Conservation (phyloP, 1,140 invertebrate species). For the Choristoneura fumiferana region DNA sequence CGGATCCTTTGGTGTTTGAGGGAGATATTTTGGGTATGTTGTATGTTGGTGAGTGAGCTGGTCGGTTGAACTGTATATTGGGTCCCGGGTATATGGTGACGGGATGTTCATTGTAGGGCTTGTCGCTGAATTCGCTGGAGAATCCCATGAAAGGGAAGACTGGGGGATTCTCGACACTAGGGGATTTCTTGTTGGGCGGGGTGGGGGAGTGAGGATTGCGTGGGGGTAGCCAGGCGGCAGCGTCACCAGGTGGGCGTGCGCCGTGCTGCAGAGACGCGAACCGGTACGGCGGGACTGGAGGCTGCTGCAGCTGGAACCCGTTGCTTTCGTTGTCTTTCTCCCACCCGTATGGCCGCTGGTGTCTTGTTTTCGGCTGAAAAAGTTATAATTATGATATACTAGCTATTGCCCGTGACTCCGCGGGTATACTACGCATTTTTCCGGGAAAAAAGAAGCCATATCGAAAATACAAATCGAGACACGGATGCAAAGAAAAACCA, state of each 20-base stretch:
- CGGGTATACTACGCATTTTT: too few relatives aligned
- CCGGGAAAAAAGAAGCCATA: too few relatives aligned
- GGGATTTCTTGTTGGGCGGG: constrained; percentile 58
- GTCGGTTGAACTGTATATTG: constrained; percentile 66
- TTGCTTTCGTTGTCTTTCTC: constrained; percentile 79
- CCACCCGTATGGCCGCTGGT: constrained; percentile 86
- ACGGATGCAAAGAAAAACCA: too few relatives aligned
- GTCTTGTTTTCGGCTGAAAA: constrained; percentile 85
- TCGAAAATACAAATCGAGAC: too few relatives aligned
- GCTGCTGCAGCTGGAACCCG: constrained; percentile 77
- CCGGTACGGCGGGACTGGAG: constrained; percentile 79
- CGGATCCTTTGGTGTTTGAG: constrained; percentile 54
- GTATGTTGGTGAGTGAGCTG: constrained; percentile 71
- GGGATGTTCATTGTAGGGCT: constrained; percentile 81
- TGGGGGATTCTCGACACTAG: constrained; percentile 65
- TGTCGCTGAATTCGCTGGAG: constrained; percentile 73
- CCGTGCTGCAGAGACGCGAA: constrained; percentile 84
- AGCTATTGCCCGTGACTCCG: too few relatives aligned
- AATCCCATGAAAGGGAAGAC: constrained; percentile 73
- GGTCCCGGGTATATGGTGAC: constrained; percentile 81
- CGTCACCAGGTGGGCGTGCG: constrained; percentile 63
- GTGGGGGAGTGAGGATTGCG: constrained; percentile 43
- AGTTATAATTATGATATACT: constrained; percentile 23
- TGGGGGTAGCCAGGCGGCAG: constrained; percentile 69
- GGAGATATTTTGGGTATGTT: constrained; percentile 59